phyloP scores from a whole-genome alignment of 2,888 invertebrate genomes.

The Phrixothrix hirtus region DNA sequence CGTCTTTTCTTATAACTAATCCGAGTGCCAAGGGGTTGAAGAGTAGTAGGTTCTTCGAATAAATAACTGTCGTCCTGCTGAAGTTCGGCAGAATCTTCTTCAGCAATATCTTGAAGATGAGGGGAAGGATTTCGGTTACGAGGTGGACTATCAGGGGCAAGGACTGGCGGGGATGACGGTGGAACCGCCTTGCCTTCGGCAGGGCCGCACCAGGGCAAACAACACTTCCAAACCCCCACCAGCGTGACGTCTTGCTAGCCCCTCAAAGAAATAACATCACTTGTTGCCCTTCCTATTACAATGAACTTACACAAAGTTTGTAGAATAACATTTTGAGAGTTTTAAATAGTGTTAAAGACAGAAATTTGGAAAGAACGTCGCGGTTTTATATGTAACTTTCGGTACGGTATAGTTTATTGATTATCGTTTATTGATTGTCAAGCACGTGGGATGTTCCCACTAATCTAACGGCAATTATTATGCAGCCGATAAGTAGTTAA shows the following conservation, averaged over 20 bases:
- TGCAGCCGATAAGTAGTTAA: constrained; percentile 15
- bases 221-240: constrained; percentile 81
- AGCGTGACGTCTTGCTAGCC: constrained; percentile 60
- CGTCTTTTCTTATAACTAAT: constrained; percentile 49
- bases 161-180: constrained; percentile 39
- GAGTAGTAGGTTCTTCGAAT: constrained; percentile 57
- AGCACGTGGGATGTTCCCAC: constrained; percentile 39
- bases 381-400: not conserved
- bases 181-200: constrained; percentile 57
- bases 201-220: constrained; percentile 82
- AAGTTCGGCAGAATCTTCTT: constrained; percentile 75
- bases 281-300: constrained; percentile 28
- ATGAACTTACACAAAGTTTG: constrained; percentile 14
- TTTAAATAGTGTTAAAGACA: not conserved
- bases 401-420: constrained; percentile 33
- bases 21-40: constrained; percentile 56
- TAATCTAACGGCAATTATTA: constrained; percentile 28
- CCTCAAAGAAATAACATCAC: constrained; percentile 40
- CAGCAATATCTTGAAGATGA: constrained; percentile 76
- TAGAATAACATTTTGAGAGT: constrained; percentile 12
- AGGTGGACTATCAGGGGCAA: constrained; percentile 60
- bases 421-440: constrained; percentile 45
- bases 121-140: constrained; percentile 71
- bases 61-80: constrained; percentile 59
- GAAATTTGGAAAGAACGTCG: constrained; percentile 10